Evolutionary conservation across 2,797 vertebrate species (phyloP), one percentile per base, ranked within the genome.

Genomic region (Brachymystax lenok): DNA sequence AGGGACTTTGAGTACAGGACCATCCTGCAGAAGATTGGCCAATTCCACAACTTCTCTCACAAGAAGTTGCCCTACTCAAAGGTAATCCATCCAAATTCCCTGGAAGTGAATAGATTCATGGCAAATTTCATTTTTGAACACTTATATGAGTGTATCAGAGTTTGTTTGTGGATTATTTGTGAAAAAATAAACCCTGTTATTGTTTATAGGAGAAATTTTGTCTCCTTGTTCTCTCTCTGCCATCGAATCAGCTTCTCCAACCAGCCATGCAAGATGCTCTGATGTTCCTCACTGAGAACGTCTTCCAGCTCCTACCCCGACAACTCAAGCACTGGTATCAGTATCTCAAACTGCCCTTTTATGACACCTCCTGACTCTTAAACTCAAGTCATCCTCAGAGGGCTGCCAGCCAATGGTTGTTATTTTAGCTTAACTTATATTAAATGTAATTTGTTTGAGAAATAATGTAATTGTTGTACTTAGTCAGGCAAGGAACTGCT

Each of bases 241-340:
- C 69, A 27, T 14, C 74, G 17, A 64, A 79, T 52, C 68, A 68
- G 21, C 74, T 79, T 64, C 78, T 79, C 12, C 50, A 28, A 24
- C 78, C 71, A 16, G 61, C 78, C 19, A 72, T 79, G 69, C 78
- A 79, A 61, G 78, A 79, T 28, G 78, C 78, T 33, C 50, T 79
- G 27, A 71, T 79, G 21, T 79, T 79, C 21, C 61, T 79, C 13
- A 74, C 74, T 14, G 68, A 68, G 72, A 71, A 35, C 54, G 70
- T 79, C 64, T 33, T 79, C 69, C 74, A 76, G 40, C 70, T 74
- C 52, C 66, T 71, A 27, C 21, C 78, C 24, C 66, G 27, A 63
- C 74, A 79, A 21, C 73, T 79, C 27, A 79, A 75, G 7, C 78
- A 79, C 40, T 79, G 78, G 74, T 79, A 33, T 69, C 78, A 76